These are phyloP conservation scores for Cuniculus paca DNA, from an alignment of 2,797 vertebrate genomes.

Conservation along the genomic window DNA sequence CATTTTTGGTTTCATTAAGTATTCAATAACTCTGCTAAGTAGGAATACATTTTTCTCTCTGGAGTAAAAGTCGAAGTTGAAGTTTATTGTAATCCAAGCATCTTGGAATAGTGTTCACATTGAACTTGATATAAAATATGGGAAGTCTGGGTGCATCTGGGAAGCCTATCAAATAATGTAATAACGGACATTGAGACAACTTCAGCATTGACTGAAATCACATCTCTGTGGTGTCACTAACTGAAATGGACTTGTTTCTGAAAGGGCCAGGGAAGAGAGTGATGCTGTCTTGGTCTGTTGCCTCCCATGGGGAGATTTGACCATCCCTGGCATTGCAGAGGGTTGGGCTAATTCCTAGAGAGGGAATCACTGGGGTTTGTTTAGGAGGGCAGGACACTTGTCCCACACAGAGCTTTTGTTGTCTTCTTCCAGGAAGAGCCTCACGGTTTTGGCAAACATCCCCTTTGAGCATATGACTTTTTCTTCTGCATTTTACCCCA, in stretches of 20 bases:
- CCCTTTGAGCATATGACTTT: neutral
- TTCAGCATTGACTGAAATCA: neutral
- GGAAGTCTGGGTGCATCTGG: neutral
- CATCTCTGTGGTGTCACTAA: neutral
- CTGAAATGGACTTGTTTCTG: neutral
- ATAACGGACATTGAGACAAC: neutral
- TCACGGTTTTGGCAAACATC: constrained; percentile 21
- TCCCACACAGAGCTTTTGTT: constrained; percentile 47
- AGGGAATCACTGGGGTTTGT: neutral
- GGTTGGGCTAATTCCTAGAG: neutral
- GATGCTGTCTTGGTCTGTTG: neutral
- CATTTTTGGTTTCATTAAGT: neutral
- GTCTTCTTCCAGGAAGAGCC: constrained; percentile 44
- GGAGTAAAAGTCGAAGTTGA: neutral
- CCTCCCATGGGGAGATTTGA: neutral
- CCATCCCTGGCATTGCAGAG: neutral
- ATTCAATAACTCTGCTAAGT: neutral
- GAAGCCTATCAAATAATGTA: neutral
- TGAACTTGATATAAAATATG: neutral
- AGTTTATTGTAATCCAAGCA: neutral
- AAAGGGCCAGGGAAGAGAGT: neutral
- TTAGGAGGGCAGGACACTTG: constrained; percentile 6
- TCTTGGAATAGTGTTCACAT: neutral
- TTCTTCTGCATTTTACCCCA: neutral
- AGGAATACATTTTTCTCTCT: neutral